Base-by-base conservation (phyloP, 2,113 vertebrate species). In the Cranoglanis bouderius region DNA sequence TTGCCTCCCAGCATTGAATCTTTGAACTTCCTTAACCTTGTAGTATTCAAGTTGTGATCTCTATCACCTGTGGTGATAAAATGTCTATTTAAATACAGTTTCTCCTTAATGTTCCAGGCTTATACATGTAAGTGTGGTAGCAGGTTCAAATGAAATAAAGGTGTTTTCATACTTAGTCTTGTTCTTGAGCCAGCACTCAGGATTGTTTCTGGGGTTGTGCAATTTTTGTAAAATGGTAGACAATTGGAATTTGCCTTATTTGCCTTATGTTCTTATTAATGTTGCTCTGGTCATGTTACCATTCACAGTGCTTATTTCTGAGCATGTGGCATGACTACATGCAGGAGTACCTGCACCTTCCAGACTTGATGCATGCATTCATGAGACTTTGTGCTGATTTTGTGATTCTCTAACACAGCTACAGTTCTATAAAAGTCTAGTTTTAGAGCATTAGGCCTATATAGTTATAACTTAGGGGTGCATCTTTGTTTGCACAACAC, bases 31-130 rank as follows among this genome's bases (percentile, higher is more conserved):
- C 38, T 77, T 46, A 49, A n/a, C 40, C 24, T 46, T 49, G 38
- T 3, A 29, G 21, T 77, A 40, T 12, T 77, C 10, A 26, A 53
- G 49, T 49, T 32, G 46, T 32, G 77, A 80, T 51, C 77, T 63
- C 38, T 78, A 35, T 78, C 40, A 78, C 55, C 55, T 61, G 38
- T 26, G 43, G 57, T 32, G 16, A 77, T 29, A 61, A 78, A 24
- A 43, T 40, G 13, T 59, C 53, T 43, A 29, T 86, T 63, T 86
- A 86, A 86, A 43, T 26, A 49, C 85, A 63, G 55, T 49, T 86
- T 70, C 35, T 78, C 35, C 32, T 38, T 10, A 85, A 78, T 26
- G 2, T 87, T 32, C 49, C 32, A 55, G n/a, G 55, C 13, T 80
- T 80, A n/a, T 59, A 35, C 67, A 32, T 55, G 43, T 32, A 75